Evolutionary conservation across 2,888 invertebrate species (phyloP).

Genomic region (Heliconius ismenius): DNA sequence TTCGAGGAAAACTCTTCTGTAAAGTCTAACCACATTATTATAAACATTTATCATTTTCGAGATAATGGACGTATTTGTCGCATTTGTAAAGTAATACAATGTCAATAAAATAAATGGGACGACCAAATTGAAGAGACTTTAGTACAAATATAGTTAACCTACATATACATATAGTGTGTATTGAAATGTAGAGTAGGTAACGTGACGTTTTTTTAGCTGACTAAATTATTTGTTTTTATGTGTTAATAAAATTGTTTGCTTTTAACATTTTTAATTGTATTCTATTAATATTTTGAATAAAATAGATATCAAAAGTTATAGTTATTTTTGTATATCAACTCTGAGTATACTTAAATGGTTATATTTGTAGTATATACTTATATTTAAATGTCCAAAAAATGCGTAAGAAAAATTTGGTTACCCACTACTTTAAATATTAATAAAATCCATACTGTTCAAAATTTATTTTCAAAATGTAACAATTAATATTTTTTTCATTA

Average conservation of each 20-base stretch:
- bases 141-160: constrained; percentile 13
- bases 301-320: too few species aligned
- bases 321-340: too few species aligned
- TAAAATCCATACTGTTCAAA: neutral
- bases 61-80: neutral
- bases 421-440: neutral
- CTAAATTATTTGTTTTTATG: neutral
- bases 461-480: neutral
- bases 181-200: constrained; percentile 4
- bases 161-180: neutral
- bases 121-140: constrained; percentile 1
- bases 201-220: neutral
- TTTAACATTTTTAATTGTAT: neutral
- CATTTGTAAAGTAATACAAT: constrained; percentile 7
- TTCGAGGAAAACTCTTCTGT: constrained; percentile 10
- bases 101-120: constrained; percentile 6
- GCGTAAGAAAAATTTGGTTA: neutral
- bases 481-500: neutral
- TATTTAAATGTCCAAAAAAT: too few species aligned
- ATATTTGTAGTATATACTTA: too few species aligned
- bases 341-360: too few species aligned
- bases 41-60: neutral
- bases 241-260: neutral
- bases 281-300: neutral
- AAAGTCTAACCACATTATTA: neutral